A percentile compares a stretch with the other conserved stretches of the same genome.
Conservation (phyloP, 2,797 vertebrate genomes). For the Dendrocincla tyrannina region DNA sequence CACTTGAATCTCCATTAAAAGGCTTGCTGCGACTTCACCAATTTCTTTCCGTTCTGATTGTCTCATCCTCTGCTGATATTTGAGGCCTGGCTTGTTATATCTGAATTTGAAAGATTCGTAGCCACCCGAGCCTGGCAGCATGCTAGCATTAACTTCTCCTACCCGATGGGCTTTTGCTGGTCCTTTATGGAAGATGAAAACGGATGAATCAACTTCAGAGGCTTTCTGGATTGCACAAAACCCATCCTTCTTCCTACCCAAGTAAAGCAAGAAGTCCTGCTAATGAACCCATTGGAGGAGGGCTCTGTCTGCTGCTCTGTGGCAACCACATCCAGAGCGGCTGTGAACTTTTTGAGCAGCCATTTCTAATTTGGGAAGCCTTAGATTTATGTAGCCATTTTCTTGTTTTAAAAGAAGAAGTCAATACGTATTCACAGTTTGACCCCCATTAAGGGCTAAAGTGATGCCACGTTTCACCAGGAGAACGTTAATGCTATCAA, state of each 20-base stretch:
- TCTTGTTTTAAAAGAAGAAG: slow-evolving; percentile 48
- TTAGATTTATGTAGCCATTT: slow-evolving; percentile 42
- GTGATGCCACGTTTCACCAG: background rate
- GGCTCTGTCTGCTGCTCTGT: background rate
- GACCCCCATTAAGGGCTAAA: slow-evolving; percentile 44
- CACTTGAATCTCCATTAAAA: slow-evolving; percentile 43
- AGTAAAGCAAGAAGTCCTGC: background rate
- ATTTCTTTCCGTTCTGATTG: slow-evolving; percentile 25
- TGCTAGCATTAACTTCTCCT: slow-evolving; percentile 4
- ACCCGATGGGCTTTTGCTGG: background rate
- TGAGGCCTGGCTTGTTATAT: slow-evolving; percentile 43
- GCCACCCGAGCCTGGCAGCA: background rate
- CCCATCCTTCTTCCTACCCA: background rate
- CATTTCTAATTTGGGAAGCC: slow-evolving; percentile 46
- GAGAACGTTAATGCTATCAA: slow-evolving; percentile 41
- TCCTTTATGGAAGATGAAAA: slow-evolving; percentile 52
- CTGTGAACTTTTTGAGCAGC: slow-evolving; percentile 20
- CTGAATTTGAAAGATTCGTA: slow-evolving; percentile 42
- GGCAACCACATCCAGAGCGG: background rate
- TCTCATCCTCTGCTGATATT: slow-evolving; percentile 14
- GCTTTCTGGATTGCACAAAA: slow-evolving; percentile 15
- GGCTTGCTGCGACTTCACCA: background rate
- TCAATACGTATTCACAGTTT: slow-evolving; percentile 47
- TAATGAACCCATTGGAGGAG: slow-evolving; percentile 25
- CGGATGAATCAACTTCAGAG: slow-evolving; percentile 49